Percentiles rank a stretch among this genome's conserved stretches.
phyloP scores from a whole-genome alignment of 2,888 invertebrate species.

The Perizoma flavofasciatum region DNA sequence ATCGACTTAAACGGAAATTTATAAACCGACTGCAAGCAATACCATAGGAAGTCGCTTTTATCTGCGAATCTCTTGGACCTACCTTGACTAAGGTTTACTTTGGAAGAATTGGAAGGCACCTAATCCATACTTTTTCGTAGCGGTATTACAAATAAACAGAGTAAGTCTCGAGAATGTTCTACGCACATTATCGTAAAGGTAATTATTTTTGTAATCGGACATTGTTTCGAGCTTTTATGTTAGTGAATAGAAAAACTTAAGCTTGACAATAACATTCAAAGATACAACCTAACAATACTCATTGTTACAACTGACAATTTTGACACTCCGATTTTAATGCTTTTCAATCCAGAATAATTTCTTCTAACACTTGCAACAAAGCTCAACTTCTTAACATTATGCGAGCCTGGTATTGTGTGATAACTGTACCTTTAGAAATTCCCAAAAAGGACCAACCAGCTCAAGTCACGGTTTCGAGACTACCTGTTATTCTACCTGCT shows the following conservation, averaged over 20 bases:
- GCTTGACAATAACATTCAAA: background rate
- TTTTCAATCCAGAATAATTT: slow-evolving; percentile 47
- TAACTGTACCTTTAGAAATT: slow-evolving; percentile 72
- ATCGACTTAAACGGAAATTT: slow-evolving; percentile 63
- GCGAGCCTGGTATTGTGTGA: slow-evolving; percentile 17
- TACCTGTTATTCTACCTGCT: slow-evolving; percentile 74
- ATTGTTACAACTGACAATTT: slow-evolving; percentile 23
- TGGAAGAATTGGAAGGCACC: too few species aligned
- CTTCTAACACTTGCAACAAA: slow-evolving; percentile 65
- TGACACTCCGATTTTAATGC: slow-evolving; percentile 22
- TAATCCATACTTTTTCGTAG: too few species aligned
- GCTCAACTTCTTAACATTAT: slow-evolving; percentile 22
- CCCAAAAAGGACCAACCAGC: slow-evolving; percentile 57
- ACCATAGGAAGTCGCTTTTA: slow-evolving; percentile 38
- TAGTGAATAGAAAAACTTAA: slow-evolving; percentile 3
- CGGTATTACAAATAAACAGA: too few species aligned
- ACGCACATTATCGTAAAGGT: background rate
- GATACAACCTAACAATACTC: background rate
- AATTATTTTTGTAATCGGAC: background rate
- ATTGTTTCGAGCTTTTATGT: slow-evolving; percentile 16
- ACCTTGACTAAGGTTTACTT: too few species aligned
- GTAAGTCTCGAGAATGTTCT: too few species aligned
- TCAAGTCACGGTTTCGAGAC: slow-evolving; percentile 52
- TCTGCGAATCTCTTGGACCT: slow-evolving; percentile 28
- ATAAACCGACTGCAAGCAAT: slow-evolving; percentile 31